Conservation (phyloP, 1,140 invertebrate genomes). For the Atta colombica region DNA sequence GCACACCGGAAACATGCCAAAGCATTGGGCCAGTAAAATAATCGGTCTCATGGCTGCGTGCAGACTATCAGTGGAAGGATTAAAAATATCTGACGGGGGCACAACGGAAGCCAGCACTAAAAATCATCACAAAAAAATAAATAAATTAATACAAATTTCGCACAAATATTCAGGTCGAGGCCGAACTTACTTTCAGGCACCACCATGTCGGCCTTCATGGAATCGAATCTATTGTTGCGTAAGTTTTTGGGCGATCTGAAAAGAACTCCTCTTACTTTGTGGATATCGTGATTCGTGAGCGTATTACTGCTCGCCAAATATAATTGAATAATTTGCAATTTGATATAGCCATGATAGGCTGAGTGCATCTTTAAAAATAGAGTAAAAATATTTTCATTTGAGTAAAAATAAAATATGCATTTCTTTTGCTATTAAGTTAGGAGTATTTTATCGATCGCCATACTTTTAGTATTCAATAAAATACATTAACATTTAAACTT, state of each 20-base stretch:
- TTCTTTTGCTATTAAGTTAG: neutral
- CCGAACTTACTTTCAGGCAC: conserved; percentile 60
- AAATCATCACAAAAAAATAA: neutral
- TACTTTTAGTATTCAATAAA: neutral
- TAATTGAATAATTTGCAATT: neutral
- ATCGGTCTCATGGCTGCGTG: conserved; percentile 84
- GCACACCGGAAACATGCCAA: conserved; percentile 85
- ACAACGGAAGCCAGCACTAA: conserved; percentile 74
- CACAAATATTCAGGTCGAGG: neutral
- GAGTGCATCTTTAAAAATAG: neutral
- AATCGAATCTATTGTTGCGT: conserved; percentile 39
- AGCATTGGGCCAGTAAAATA: conserved; percentile 85
- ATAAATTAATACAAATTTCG: neutral
- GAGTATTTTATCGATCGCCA: neutral
- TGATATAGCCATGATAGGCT: neutral
- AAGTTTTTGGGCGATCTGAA: conserved; percentile 65
- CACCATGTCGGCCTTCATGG: conserved; percentile 42
- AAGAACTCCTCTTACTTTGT: conserved; percentile 19
- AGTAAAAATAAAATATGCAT: neutral
- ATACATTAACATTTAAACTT: neutral
- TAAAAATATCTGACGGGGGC: conserved; percentile 19
- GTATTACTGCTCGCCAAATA: neutral
- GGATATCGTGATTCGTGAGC: too few relatives aligned
- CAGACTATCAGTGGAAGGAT: conserved; percentile 79
- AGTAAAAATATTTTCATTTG: neutral